Conservation (phyloP, 1,140 invertebrate genomes). For the Melitaea cinxia region DNA sequence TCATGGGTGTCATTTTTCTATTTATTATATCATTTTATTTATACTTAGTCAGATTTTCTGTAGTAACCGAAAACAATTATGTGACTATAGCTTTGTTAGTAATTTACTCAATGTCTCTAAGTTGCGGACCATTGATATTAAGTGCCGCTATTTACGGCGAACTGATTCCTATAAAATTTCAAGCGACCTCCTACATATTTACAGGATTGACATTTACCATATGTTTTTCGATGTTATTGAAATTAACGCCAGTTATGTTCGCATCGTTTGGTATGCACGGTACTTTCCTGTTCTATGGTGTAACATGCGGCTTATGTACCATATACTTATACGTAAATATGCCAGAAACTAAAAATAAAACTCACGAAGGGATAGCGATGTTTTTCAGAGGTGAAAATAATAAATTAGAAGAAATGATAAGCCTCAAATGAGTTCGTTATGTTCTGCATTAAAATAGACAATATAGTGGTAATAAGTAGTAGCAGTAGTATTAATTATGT, state of each 20-base stretch:
- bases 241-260: slow-evolving; percentile 20
- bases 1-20: slow-evolving; percentile 11
- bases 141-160: slow-evolving; percentile 23
- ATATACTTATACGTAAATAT: slow-evolving; percentile 18
- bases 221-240: slow-evolving; percentile 13
- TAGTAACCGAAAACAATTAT: slow-evolving; percentile 14
- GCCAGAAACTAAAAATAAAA: slow-evolving; percentile 30
- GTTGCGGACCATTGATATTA: slow-evolving; percentile 28
- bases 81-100: slow-evolving; percentile 16
- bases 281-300: slow-evolving; percentile 14
- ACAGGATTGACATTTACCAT: slow-evolving; percentile 3
- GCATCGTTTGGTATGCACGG: slow-evolving; percentile 20
- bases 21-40: slow-evolving; percentile 19
- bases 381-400: slow-evolving; percentile 10
- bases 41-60: slow-evolving; percentile 12
- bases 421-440: neutral
- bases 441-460: neutral
- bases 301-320: slow-evolving; percentile 24
- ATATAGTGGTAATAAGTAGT: no score
- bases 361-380: slow-evolving; percentile 1
- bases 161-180: slow-evolving; percentile 19
- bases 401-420: neutral
- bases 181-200: slow-evolving; percentile 10
- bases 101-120: slow-evolving; percentile 24
- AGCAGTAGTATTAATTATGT: no score